phyloP scores from a whole-genome alignment of 1,140 invertebrate genomes.

The Lepidostoma basale region DNA sequence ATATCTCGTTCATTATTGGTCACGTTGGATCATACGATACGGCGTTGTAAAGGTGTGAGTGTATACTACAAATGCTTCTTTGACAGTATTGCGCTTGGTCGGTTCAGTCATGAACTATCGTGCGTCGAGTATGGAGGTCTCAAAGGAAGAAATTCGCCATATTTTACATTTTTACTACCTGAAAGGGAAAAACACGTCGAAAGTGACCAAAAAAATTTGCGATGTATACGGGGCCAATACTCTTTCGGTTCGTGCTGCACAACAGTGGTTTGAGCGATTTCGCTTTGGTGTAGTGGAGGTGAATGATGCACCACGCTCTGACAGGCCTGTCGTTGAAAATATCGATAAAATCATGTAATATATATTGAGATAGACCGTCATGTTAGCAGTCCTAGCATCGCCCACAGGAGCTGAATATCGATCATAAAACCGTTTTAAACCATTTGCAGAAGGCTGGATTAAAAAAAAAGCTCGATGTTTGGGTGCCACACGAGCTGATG shows the following conservation, averaged over 20 bases:
- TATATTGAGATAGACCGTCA: background rate
- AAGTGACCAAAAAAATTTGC: background rate
- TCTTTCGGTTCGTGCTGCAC: slow-evolving; percentile 12
- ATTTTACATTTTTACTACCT: slow-evolving; percentile 6
- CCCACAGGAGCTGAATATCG: slow-evolving; percentile 1
- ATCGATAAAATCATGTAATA: too few species aligned
- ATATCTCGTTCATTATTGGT: slow-evolving; percentile 2
- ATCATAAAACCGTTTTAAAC: slow-evolving; percentile 10
- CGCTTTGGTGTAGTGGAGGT: slow-evolving; percentile 5
- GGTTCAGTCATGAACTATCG: slow-evolving; percentile 29
- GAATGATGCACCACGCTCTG: slow-evolving; percentile 5
- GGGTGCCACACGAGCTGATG: slow-evolving; percentile 7
- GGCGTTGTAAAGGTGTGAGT: background rate
- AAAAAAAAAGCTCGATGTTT: slow-evolving; percentile 8
- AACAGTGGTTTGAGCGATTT: slow-evolving; percentile 5
- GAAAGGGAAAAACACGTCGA: slow-evolving; percentile 3
- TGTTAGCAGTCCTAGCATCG: slow-evolving; percentile 4
- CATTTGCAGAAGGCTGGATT: slow-evolving; percentile 4
- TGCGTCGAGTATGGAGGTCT: slow-evolving; percentile 10
- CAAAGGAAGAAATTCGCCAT: slow-evolving; percentile 12
- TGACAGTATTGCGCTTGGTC: slow-evolving; percentile 41
- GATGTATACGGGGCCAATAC: background rate
- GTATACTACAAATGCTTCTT: background rate
- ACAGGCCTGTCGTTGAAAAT: too few species aligned
- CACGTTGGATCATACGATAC: background rate